phyloP scores from a whole-genome alignment of 2,113 vertebrate genomes.

The Uria lomvia region DNA sequence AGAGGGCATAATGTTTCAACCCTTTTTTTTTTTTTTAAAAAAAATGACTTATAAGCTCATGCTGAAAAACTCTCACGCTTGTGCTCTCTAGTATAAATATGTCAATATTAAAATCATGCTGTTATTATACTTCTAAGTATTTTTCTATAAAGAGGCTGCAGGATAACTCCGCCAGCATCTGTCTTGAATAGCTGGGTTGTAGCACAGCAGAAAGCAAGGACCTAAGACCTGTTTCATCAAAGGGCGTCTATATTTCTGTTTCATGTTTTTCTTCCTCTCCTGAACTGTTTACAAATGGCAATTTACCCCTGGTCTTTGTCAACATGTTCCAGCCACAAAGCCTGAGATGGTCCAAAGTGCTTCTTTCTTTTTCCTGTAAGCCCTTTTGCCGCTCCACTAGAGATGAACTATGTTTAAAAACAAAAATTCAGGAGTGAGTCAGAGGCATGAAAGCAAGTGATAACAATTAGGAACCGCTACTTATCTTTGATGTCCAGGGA shows the following conservation, averaged over 20 bases:
- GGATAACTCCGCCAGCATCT: neutral
- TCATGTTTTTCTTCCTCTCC: neutral
- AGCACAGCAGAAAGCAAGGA: neutral
- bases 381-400: neutral
- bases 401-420: neutral
- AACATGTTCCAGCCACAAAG: neutral
- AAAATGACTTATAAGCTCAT: neutral
- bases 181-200: neutral
- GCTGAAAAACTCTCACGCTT: neutral
- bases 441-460: neutral
- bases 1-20: neutral
- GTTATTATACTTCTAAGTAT: neutral
- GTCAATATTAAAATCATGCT: conserved; percentile 18
- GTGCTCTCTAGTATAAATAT: neutral
- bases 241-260: neutral
- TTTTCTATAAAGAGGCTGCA: neutral
- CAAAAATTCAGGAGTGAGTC: neutral
- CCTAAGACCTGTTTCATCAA: neutral
- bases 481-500: neutral
- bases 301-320: neutral
- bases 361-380: neutral
- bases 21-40: neutral
- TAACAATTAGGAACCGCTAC: neutral
- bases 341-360: neutral
- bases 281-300: neutral